Conservation (phyloP, 92 coral and sea anemone genomes). For the Epizoanthus rinbou region DNA sequence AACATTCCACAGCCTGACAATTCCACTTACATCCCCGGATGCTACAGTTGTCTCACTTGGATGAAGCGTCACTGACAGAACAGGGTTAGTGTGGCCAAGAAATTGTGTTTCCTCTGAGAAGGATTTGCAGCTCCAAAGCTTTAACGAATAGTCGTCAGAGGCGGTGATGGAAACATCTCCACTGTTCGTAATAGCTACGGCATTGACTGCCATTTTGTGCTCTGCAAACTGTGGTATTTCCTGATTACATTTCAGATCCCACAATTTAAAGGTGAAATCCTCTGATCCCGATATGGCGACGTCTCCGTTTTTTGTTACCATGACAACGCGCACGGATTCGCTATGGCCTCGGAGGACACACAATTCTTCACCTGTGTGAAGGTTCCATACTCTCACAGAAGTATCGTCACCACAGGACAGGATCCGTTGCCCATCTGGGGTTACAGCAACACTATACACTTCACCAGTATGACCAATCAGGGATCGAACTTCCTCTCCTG, state of each 20-base stretch:
- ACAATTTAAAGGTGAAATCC: conserved; percentile 58
- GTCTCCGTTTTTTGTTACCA: conserved; percentile 41
- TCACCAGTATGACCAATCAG: conserved; percentile 66
- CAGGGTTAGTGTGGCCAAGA: conserved; percentile 50
- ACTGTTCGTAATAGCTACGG: conserved; percentile 34
- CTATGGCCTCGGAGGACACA: conserved; percentile 60
- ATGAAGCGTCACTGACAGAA: conserved; percentile 51
- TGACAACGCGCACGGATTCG: conserved; percentile 53
- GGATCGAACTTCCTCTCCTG: conserved; percentile 45
- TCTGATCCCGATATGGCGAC: conserved; percentile 62
- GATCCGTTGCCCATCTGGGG: conserved; percentile 48
- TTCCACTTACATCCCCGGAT: conserved; percentile 53
- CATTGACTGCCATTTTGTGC: conserved; percentile 54
- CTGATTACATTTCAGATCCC: conserved; percentile 45
- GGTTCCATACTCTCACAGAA: conserved; percentile 55
- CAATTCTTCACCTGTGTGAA: conserved; percentile 50
- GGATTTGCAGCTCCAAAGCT: conserved; percentile 53
- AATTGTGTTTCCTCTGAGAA: conserved; percentile 40
- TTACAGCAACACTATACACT: conserved; percentile 57
- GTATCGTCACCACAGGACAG: conserved; percentile 59
- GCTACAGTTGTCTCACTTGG: conserved; percentile 34
- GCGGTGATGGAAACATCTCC: conserved; percentile 49
- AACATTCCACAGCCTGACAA: conserved; percentile 54
- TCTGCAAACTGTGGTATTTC: conserved; percentile 41
- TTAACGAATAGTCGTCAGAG: conserved; percentile 54